Evolutionary conservation across 2,113 vertebrate species (phyloP).

Genomic region (Castor canadensis): DNA sequence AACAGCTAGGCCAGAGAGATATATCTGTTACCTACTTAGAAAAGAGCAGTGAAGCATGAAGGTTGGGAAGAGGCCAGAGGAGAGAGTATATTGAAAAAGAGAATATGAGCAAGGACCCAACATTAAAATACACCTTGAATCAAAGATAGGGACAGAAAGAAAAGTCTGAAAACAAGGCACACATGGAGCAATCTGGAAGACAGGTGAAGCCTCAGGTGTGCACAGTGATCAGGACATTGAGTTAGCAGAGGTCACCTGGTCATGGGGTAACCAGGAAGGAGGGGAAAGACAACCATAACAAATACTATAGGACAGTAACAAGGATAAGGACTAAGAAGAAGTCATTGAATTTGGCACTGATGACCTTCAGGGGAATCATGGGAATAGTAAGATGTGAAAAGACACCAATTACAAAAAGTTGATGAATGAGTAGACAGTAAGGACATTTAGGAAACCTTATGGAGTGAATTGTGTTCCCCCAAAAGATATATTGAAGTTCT

Average conservation of each 20-base stretch:
- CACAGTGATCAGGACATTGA: neutral
- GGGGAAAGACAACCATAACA: neutral
- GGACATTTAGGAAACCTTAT: neutral
- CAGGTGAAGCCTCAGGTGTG: neutral
- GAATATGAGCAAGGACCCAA: neutral
- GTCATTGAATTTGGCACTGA: neutral
- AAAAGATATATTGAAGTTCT: neutral
- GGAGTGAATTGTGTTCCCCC: neutral
- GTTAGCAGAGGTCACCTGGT: neutral
- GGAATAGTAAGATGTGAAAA: neutral
- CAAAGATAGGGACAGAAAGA: neutral
- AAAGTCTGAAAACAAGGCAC: neutral
- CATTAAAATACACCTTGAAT: neutral
- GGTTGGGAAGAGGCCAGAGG: constrained; percentile 25
- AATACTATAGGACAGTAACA: neutral
- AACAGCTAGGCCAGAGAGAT: neutral
- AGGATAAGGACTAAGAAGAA: neutral
- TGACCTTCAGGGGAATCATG: neutral
- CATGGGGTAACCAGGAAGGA: neutral
- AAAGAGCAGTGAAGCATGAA: constrained; percentile 27
- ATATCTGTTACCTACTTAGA: constrained; percentile 38
- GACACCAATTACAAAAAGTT: neutral
- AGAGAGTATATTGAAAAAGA: neutral
- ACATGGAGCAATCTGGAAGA: neutral
- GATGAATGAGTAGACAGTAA: neutral